Evolutionary conservation across 1,140 invertebrate species (phyloP).

Genomic region (Papilio glaucus): DNA sequence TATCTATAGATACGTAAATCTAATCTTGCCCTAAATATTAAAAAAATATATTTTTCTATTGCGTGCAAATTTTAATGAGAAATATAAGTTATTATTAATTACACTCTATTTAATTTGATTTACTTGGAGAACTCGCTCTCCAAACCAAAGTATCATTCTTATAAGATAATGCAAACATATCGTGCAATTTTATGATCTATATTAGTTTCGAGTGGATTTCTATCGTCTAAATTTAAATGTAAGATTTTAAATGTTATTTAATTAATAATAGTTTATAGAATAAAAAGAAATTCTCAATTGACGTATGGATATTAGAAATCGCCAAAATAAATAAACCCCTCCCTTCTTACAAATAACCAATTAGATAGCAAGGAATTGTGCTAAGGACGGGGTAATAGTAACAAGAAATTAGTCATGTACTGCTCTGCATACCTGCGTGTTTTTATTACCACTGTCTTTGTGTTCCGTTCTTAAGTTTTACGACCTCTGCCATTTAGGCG

Average conservation of each 20-base stretch:
- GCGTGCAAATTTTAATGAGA: no score
- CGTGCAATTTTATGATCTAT: background rate
- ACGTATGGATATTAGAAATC: background rate
- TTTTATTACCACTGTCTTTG: no score
- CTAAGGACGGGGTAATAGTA: no score
- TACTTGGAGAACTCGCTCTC: background rate
- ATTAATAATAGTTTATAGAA: background rate
- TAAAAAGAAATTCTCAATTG: background rate
- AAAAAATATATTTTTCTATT: background rate
- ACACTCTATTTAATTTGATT: background rate
- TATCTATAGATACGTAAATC: background rate
- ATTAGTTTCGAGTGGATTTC: background rate
- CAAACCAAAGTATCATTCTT: background rate
- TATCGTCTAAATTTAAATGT: background rate
- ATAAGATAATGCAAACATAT: background rate
- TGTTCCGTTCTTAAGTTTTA: no score
- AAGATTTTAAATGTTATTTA: slow-evolving; percentile 1
- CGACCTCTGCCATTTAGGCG: no score
- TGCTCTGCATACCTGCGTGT: no score
- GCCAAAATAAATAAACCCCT: no score
- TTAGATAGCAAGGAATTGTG: no score
- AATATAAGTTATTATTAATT: no score
- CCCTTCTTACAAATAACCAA: no score
- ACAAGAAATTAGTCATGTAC: no score
- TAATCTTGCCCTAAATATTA: slow-evolving; percentile 8